Percentiles rank a stretch among this genome's conserved stretches.
Conservation (phyloP, 2,113 vertebrate species). For the Tyto alba region DNA sequence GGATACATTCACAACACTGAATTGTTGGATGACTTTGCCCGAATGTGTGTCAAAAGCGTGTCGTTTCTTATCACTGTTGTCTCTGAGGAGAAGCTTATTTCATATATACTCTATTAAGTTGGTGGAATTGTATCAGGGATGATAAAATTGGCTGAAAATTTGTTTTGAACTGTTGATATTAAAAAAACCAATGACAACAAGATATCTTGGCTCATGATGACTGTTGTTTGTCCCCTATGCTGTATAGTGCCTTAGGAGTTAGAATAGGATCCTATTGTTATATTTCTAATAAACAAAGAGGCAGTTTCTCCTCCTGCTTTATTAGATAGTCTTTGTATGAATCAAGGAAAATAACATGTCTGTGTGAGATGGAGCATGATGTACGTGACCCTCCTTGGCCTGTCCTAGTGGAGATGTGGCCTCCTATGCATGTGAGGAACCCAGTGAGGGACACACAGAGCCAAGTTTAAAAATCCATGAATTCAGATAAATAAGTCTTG, state of each 20-base stretch:
- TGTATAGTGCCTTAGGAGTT: neutral
- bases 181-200: rapidly evolving
- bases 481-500: neutral
- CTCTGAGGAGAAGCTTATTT: neutral
- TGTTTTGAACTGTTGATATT: neutral
- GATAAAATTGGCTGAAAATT: neutral
- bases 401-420: neutral
- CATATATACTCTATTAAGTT: rapidly evolving
- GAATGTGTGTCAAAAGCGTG: neutral
- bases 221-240: neutral
- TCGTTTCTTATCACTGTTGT: neutral
- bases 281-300: conserved; percentile 6
- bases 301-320: neutral
- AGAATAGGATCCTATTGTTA: conserved; percentile 20
- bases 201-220: neutral
- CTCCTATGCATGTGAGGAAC: neutral
- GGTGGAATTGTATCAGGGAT: neutral
- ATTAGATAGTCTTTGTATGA: neutral
- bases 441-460: neutral
- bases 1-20: neutral
- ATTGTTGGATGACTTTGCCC: neutral
- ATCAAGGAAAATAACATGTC: neutral
- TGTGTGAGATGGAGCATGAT: neutral
- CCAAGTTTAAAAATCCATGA: neutral
- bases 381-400: neutral